Evolutionary conservation across 2,888 invertebrate species (phyloP).

Genomic region (Quadroppia sp.): DNA sequence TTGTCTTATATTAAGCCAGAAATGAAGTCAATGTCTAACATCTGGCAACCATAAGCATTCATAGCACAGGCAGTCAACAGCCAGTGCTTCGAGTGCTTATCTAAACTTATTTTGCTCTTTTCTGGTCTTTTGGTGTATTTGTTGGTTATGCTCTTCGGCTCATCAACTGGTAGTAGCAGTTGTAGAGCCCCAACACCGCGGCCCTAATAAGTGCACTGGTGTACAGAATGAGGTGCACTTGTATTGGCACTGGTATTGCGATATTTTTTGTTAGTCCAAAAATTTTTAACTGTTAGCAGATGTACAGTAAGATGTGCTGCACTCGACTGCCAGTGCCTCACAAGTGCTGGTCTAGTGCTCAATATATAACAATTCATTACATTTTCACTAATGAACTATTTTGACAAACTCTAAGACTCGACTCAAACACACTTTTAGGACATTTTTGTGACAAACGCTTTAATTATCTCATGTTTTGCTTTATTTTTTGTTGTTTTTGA

Average conservation of each 20-base stretch:
- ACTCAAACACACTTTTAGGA: not conserved
- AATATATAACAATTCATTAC: slow-evolving; percentile 6
- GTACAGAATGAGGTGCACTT: not conserved
- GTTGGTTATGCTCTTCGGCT: slow-evolving; percentile 13
- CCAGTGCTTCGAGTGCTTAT: not conserved
- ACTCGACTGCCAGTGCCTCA: not conserved
- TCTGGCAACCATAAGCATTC: slow-evolving; percentile 30
- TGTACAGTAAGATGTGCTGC: not conserved
- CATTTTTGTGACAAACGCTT: not conserved
- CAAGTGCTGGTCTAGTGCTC: not conserved
- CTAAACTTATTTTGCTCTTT: not conserved
- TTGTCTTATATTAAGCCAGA: not conserved
- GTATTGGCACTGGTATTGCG: not conserved
- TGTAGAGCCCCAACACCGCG: slow-evolving; percentile 12
- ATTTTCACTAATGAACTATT: slow-evolving; percentile 16
- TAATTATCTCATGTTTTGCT: not conserved
- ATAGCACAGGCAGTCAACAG: not conserved
- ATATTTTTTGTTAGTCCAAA: not conserved
- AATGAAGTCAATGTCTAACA: slow-evolving; percentile 26
- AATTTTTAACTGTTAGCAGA: slow-evolving; percentile 21
- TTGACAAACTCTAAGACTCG: slow-evolving; percentile 5
- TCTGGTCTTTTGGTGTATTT: not conserved
- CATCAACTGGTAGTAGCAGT: slow-evolving; percentile 35
- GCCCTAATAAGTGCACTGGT: not conserved
- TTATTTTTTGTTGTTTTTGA: not conserved